Conservation (phyloP, 1,140 invertebrate species). For the Drosophila grimshawi region DNA sequence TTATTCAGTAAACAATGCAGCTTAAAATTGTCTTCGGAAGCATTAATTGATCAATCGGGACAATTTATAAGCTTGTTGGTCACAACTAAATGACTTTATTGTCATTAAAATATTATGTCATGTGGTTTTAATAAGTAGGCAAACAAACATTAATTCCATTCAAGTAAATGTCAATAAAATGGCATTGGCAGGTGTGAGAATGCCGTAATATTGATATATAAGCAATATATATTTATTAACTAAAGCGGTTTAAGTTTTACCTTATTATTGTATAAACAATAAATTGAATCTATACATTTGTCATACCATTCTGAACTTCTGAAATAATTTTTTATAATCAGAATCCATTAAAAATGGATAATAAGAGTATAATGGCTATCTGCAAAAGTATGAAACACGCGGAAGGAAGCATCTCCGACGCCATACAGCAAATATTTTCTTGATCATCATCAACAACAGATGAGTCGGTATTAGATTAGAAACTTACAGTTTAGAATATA, state of each 20-base stretch:
- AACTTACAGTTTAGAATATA: too few relatives aligned
- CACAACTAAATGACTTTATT: slow-evolving; percentile 39
- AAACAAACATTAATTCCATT: neutral
- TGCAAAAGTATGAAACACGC: too few relatives aligned
- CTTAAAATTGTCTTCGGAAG: neutral
- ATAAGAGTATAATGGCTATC: too few relatives aligned
- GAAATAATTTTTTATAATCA: neutral
- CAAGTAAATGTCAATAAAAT: neutral
- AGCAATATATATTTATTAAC: neutral
- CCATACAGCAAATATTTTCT: too few relatives aligned
- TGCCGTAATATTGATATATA: too few relatives aligned
- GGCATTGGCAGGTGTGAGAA: too few relatives aligned
- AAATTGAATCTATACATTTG: neutral
- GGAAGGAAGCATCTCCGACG: too few relatives aligned
- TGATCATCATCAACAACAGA: too few relatives aligned
- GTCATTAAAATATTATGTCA: slow-evolving; percentile 32
- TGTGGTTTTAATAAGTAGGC: neutral
- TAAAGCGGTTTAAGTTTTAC: neutral
- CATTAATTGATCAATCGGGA: slow-evolving; percentile 7
- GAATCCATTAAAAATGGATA: too few relatives aligned
- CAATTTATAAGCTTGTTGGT: slow-evolving; percentile 29
- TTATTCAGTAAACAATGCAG: neutral
- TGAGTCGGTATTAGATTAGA: too few relatives aligned
- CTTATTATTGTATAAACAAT: neutral
- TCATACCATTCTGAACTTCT: neutral